Base-by-base conservation (phyloP, 2,797 vertebrate genomes). In the Ispidina lecontei region DNA sequence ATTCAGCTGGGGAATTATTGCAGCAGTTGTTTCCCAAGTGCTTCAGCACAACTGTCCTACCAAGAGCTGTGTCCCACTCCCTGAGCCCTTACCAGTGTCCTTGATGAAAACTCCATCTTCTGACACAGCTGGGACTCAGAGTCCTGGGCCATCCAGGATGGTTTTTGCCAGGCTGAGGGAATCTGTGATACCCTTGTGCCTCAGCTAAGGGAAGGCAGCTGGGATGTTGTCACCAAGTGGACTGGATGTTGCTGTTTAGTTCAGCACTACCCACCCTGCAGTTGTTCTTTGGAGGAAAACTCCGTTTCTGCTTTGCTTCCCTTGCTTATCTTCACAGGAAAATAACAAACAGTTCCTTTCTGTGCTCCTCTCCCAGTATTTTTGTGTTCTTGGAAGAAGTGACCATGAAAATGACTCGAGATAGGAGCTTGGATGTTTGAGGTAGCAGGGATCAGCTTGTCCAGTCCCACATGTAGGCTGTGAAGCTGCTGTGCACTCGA, bases 141-240 rank as follows among this genome's bases (percentile, higher is more conserved):
- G 28, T 65, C 41, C 49, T 0, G 1, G 23, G n/a, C 62, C 10
- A 5, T 9, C 0, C 0, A 59, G 52, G 20, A 12, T 14, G 7
- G 1, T 63, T 64, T 73, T 74, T 15, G 41, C 46, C 60, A 52
- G 44, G n/a, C 56, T 35, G 43, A 46, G 46, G 11, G 26, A 39
- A 35, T 5, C 17, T 13, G 21, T 28, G 19, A 12, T 41, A 5
- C 21, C n/a, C 23, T 33, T 7, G 9, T 80, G 33, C 10, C 13
- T 3, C 25, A 65, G 37, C 11, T 44, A 12, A 29, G 9, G 12
- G 35, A 39, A 47, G 1, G 28, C 16, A 47, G n/a, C 44, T 52
- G 46, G 46, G 39, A 16, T 26, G 18, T 46, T 52, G 68, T 47
- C 9, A n/a, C 33, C 21, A 23, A 29, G 25, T 31, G 22, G 14